These are phyloP conservation scores for Stictocephala bisonia DNA, from an alignment of 2,888 invertebrate species.

Conservation along the genomic window DNA sequence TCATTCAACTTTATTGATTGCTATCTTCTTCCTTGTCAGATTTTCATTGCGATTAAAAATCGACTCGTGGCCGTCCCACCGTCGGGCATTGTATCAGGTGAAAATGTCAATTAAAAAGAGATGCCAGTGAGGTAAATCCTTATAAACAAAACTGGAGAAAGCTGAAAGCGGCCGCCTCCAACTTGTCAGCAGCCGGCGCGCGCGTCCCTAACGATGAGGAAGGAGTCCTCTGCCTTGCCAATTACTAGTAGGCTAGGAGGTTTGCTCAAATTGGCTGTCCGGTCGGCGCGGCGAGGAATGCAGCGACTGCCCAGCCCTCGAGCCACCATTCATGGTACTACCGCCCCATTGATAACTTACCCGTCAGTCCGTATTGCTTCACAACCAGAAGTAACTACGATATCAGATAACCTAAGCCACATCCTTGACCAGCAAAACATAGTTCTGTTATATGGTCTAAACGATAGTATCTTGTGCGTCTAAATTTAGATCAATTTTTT, in stretches of 20 bases:
- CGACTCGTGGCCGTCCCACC: conserved; percentile 21
- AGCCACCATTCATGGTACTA: too few species aligned
- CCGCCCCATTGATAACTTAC: too few species aligned
- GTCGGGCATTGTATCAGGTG: conserved; percentile 46
- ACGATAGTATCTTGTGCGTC: too few species aligned
- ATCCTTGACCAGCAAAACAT: too few species aligned
- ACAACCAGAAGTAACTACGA: too few species aligned
- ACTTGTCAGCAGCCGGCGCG: too few species aligned
- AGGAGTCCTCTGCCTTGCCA: conserved; percentile 16
- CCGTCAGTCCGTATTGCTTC: too few species aligned
- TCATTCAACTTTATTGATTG: conserved; percentile 45
- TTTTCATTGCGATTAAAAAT: conserved; percentile 46
- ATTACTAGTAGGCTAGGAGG: background rate
- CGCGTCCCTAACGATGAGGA: conserved; percentile 33
- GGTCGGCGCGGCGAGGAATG: too few species aligned
- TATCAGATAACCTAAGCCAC: too few species aligned
- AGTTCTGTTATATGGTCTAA: too few species aligned
- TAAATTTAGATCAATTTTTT: too few species aligned
- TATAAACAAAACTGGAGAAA: conserved; percentile 42
- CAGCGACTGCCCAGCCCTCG: too few species aligned
- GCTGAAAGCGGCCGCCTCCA: conserved; percentile 9
- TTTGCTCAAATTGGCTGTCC: conserved; percentile 25
- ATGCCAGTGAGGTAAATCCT: conserved; percentile 30
- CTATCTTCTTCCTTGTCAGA: conserved; percentile 45
- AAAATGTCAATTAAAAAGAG: conserved; percentile 48